Conservation (phyloP, 2,888 invertebrate genomes). For the Calliphora vomitoria region DNA sequence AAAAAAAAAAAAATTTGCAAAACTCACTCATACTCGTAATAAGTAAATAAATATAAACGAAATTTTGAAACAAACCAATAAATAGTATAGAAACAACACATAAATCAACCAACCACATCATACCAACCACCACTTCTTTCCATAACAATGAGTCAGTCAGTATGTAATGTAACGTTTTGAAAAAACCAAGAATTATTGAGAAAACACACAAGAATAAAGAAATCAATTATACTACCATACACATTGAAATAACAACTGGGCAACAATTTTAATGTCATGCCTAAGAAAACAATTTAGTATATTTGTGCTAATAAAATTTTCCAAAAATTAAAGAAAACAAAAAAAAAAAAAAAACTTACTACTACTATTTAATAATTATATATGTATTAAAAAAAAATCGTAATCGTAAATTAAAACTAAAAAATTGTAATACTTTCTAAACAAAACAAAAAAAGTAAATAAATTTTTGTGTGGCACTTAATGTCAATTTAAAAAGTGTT, state of each 20-base stretch:
- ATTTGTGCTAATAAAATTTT: slow-evolving; percentile 71
- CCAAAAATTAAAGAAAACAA: slow-evolving; percentile 43
- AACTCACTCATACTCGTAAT: slow-evolving; percentile 42
- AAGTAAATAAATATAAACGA: slow-evolving; percentile 35
- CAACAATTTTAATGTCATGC: slow-evolving; percentile 54
- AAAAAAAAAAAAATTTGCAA: slow-evolving; percentile 18
- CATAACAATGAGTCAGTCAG: slow-evolving; percentile 59
- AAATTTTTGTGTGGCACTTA: slow-evolving; percentile 74
- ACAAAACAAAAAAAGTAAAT: slow-evolving; percentile 53
- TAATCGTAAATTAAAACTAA: slow-evolving; percentile 66
- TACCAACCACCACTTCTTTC: slow-evolving; percentile 37
- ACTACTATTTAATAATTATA: slow-evolving; percentile 72
- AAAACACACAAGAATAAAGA: slow-evolving; percentile 13
- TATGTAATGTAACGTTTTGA: slow-evolving; percentile 42
- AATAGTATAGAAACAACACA: slow-evolving; percentile 2
- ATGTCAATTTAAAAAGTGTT: slow-evolving; percentile 62
- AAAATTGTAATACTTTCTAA: slow-evolving; percentile 73
- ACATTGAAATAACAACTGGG: slow-evolving; percentile 37
- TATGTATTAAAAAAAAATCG: slow-evolving; percentile 70
- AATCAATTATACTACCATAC: slow-evolving; percentile 64
- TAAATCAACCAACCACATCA: slow-evolving; percentile 47
- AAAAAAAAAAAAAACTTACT: slow-evolving; percentile 64
- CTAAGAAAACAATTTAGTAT: slow-evolving; percentile 57
- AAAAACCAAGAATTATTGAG: slow-evolving; percentile 24
- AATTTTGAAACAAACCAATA: background rate